Conservation (phyloP, 1,140 invertebrate species). For the Heliconius hermathena region DNA sequence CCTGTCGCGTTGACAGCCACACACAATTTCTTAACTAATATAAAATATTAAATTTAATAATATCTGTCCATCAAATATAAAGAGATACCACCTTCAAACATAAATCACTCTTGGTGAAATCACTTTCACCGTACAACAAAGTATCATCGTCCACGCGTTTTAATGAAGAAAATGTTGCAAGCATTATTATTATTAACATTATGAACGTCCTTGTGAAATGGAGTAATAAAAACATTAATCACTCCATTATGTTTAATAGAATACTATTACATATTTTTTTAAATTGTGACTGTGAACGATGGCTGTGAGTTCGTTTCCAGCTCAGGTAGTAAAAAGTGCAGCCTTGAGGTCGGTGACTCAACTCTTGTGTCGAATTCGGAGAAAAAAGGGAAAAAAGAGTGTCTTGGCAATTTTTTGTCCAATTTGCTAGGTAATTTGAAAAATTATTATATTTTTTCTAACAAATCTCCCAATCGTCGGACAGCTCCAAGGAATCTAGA, state of each 20-base stretch:
- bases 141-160: constrained; percentile 12
- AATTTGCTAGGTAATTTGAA: too few relatives aligned
- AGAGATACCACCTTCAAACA: constrained; percentile 13
- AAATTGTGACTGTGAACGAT: not conserved
- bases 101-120: not conserved
- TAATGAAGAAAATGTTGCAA: not conserved
- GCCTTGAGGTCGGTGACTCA: too few relatives aligned
- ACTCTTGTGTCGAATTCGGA: too few relatives aligned
- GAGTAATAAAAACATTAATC: not conserved
- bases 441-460: too few relatives aligned
- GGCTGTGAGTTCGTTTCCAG: not conserved
- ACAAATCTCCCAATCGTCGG: too few relatives aligned
- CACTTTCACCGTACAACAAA: constrained; percentile 26
- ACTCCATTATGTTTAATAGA: too few relatives aligned
- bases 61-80: not conserved
- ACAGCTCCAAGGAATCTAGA: too few relatives aligned
- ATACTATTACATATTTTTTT: not conserved
- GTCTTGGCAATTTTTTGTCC: too few relatives aligned
- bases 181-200: not conserved
- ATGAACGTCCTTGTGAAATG: not conserved
- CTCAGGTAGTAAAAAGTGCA: not conserved
- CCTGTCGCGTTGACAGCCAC: too few relatives aligned
- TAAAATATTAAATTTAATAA: too few relatives aligned
- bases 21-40: too few relatives aligned
- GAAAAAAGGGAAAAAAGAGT: too few relatives aligned